Percentiles rank a stretch among this genome's conserved stretches.
phyloP scores from a whole-genome alignment of 1,140 invertebrate species.

The Aleiodes sp. region DNA sequence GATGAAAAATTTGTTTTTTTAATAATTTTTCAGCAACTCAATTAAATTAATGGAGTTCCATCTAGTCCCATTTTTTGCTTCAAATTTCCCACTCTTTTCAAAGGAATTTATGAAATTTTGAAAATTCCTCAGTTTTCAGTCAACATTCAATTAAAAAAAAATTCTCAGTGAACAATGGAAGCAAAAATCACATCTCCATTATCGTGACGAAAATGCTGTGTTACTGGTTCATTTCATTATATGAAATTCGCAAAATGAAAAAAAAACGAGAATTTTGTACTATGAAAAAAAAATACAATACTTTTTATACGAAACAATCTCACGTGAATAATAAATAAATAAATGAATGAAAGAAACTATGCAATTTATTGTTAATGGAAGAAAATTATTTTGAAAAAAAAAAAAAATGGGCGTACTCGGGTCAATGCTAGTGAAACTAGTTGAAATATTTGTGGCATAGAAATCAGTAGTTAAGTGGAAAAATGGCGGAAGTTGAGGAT shows the following conservation, averaged over 20 bases:
- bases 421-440: not conserved
- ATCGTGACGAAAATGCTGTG: slow-evolving; percentile 8
- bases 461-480: too few relatives aligned
- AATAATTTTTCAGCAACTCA: too few relatives aligned
- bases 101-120: too few relatives aligned
- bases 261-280: slow-evolving; percentile 4
- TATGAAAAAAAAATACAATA: not conserved
- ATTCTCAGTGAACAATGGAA: not conserved
- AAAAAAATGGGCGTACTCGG: not conserved
- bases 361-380: not conserved
- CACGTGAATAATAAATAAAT: not conserved
- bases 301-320: not conserved
- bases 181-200: not conserved
- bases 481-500: too few relatives aligned
- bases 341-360: slow-evolving; percentile 5
- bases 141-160: not conserved
- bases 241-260: slow-evolving; percentile 8
- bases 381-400: not conserved
- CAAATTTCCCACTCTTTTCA: too few relatives aligned
- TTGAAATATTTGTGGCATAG: slow-evolving; percentile 1
- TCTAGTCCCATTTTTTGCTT: too few relatives aligned
- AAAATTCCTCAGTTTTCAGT: not conserved
- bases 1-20: too few relatives aligned
- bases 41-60: too few relatives aligned
- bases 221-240: slow-evolving; percentile 11